phyloP scores from a whole-genome alignment of 2,797 vertebrate species.

The Xenentodon cancila region DNA sequence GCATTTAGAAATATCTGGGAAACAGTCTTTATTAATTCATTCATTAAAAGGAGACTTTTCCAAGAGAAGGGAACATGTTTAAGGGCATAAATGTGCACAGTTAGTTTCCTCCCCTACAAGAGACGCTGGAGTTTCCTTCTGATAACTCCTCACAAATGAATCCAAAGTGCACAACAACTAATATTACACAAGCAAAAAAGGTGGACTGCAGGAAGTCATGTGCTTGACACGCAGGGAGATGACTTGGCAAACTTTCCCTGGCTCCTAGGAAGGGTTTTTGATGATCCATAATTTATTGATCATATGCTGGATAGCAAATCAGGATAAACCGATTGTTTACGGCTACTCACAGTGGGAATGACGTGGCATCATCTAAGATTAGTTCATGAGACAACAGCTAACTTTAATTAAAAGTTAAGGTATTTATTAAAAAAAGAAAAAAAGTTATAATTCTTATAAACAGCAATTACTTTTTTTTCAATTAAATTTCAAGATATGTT shows the following conservation, averaged over 20 bases:
- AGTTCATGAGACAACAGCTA: constrained; percentile 62
- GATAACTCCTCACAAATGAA: constrained; percentile 43
- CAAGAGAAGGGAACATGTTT: constrained; percentile 61
- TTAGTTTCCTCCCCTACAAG: constrained; percentile 51
- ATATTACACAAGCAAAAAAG: constrained; percentile 44
- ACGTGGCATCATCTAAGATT: constrained; percentile 47
- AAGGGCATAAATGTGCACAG: constrained; percentile 57
- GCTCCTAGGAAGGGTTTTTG: too few species aligned
- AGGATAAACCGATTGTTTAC: constrained; percentile 35
- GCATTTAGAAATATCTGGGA: constrained; percentile 23
- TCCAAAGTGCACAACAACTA: constrained; percentile 66
- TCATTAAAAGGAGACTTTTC: constrained; percentile 57
- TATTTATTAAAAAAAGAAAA: constrained; percentile 51
- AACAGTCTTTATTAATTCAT: constrained; percentile 65
- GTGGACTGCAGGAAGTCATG: constrained; percentile 29
- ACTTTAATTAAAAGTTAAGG: constrained; percentile 67
- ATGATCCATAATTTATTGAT: too few species aligned
- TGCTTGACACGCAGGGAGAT: constrained; percentile 22
- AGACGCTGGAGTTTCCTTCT: constrained; percentile 44
- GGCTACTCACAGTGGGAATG: constrained; percentile 41
- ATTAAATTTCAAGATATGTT: constrained; percentile 72
- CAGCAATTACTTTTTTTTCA: constrained; percentile 57
- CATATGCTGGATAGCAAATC: neutral
- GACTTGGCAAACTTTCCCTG: too few species aligned
- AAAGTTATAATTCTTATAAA: constrained; percentile 53